Conservation (phyloP, 2,113 vertebrate species). For the Ranitomeya imitator region DNA sequence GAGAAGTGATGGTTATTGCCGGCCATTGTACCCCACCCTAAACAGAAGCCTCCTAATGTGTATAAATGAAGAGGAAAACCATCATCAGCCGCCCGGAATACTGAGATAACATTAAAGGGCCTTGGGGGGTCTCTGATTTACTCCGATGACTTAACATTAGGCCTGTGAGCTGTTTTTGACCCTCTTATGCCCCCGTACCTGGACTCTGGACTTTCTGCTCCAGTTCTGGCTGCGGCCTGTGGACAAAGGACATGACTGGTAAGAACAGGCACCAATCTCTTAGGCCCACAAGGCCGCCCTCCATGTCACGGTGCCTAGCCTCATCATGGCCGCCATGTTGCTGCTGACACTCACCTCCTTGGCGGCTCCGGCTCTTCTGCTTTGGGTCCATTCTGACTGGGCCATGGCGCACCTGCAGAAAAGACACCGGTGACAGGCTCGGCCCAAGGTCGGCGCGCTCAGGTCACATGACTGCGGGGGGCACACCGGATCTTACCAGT, state of each 20-base stretch:
- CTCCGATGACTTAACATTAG: neutral
- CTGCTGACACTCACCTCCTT: conserved; percentile 73
- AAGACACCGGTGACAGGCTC: neutral
- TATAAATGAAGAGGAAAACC: neutral
- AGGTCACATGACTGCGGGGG: neutral
- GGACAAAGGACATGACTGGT: neutral
- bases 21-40: neutral
- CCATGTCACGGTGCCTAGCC: neutral
- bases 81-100: neutral
- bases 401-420: conserved; percentile 59
- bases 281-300: neutral
- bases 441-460: neutral
- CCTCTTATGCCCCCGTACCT: conserved; percentile 60
- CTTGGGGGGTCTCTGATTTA: neutral
- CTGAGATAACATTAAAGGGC: neutral
- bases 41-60: neutral
- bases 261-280: neutral
- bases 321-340: neutral
- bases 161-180: neutral
- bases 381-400: conserved; percentile 80
- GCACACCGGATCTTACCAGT: conserved; percentile 58
- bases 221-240: conserved; percentile 63
- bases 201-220: conserved; percentile 66
- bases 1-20: neutral
- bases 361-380: conserved; percentile 84